A percentile compares a stretch with the other conserved stretches of the same genome.
These are phyloP conservation scores for Acutogordius australiensis DNA, from an alignment of 2,888 invertebrate species.

Conservation along the genomic window DNA sequence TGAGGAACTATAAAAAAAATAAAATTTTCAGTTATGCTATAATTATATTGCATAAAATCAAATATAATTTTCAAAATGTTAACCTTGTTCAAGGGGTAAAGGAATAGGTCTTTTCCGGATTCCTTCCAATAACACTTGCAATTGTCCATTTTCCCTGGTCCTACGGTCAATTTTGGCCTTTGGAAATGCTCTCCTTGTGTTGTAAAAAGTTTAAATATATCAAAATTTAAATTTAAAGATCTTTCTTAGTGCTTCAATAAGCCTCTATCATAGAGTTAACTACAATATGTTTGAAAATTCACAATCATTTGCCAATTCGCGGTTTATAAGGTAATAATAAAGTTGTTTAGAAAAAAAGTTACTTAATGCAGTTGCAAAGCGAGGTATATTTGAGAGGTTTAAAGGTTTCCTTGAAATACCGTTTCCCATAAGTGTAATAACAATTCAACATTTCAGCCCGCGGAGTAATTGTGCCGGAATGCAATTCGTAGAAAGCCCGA, in stretches of 20 bases:
- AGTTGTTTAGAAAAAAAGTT: no score
- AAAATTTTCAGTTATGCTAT: no score
- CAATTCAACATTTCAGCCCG: neutral
- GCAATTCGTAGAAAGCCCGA: neutral
- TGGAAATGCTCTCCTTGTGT: neutral
- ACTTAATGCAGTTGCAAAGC: slow-evolving; percentile 2
- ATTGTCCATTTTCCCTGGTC: neutral
- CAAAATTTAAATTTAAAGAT: no score
- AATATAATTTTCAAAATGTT: no score
- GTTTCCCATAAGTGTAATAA: neutral
- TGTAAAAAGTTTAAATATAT: no score
- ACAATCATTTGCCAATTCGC: no score
- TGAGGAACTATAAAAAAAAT: no score
- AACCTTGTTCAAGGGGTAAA: neutral
- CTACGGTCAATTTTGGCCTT: neutral
- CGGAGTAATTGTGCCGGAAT: neutral
- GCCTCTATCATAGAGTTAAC: no score
- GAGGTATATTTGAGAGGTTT: slow-evolving; percentile 2
- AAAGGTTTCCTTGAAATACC: neutral
- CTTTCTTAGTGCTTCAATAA: no score
- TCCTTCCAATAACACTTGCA: neutral
- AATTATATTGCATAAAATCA: no score
- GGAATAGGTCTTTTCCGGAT: neutral
- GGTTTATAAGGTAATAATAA: no score
- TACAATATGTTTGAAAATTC: no score